These are phyloP conservation scores for Malaclemys terrapin DNA, from an alignment of 2,113 vertebrate genomes.

Conservation along the genomic window DNA sequence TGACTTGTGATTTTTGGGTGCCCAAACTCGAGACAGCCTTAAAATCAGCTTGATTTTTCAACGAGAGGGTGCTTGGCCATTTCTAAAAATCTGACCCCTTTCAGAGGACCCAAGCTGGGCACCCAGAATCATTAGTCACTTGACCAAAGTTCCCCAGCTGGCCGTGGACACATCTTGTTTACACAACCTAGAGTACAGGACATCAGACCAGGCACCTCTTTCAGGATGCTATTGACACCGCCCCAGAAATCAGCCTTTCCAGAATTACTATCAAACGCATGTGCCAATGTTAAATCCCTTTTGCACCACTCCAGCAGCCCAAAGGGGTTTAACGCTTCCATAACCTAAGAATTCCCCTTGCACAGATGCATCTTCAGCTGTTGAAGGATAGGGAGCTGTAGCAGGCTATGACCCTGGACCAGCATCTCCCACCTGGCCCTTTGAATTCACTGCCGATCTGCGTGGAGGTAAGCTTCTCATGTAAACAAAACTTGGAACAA, in stretches of 20 bases:
- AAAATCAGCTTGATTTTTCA: neutral
- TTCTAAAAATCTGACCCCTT: neutral
- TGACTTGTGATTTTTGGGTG: neutral
- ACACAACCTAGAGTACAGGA: neutral
- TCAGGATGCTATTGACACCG: neutral
- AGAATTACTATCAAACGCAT: neutral
- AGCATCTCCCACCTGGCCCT: constrained; percentile 26
- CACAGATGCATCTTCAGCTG: neutral
- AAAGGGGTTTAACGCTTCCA: neutral
- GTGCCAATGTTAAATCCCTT: neutral
- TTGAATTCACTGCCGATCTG: neutral
- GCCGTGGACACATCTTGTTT: neutral
- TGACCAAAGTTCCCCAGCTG: neutral
- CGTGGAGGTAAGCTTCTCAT: neutral
- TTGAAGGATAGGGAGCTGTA: neutral
- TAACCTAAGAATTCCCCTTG: neutral
- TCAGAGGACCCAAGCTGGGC: neutral
- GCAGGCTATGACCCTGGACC: neutral
- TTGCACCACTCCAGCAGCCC: neutral
- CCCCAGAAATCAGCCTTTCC: neutral
- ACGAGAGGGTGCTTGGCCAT: neutral
- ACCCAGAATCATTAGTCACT: neutral
- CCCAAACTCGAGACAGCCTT: neutral
- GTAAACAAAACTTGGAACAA: constrained; percentile 15
- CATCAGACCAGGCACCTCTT: neutral